A percentile compares a stretch with the other conserved stretches of the same genome.
phyloP scores from a whole-genome alignment of 2,797 vertebrate genomes.

The Oreochromis mossambicus region DNA sequence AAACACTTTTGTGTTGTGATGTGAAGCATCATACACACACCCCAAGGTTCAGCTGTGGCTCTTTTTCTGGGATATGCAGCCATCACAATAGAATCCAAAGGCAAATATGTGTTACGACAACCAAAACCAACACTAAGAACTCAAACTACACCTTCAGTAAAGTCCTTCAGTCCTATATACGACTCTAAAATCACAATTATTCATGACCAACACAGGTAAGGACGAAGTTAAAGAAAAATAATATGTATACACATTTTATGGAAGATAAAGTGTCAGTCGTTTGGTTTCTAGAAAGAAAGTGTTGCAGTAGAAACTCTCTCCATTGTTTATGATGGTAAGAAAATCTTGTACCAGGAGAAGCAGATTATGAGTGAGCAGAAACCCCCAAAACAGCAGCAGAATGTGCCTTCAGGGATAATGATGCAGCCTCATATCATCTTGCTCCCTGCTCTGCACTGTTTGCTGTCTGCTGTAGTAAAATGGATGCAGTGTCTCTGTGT shows the following conservation, averaged over 20 bases:
- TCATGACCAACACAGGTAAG: not conserved
- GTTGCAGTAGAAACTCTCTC: not conserved
- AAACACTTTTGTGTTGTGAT: not conserved
- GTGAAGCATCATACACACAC: rapidly evolving
- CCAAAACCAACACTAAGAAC: not conserved
- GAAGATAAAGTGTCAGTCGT: not conserved
- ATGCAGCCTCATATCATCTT: not conserved
- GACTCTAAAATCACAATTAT: not conserved
- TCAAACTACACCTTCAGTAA: not conserved
- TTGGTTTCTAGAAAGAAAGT: not conserved
- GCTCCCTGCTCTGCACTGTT: not conserved
- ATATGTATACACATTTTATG: not conserved
- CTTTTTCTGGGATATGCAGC: not conserved
- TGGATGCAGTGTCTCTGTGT: not conserved
- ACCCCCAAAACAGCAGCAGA: not conserved
- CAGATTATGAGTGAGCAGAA: not conserved
- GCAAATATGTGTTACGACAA: not conserved
- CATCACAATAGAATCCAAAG: not conserved
- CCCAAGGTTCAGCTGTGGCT: not conserved
- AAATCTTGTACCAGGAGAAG: not conserved
- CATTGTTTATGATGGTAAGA: not conserved
- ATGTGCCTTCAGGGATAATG: not conserved
- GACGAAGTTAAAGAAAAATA: not conserved
- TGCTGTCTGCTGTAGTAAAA: not conserved
- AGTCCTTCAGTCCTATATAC: not conserved